Base-by-base conservation (phyloP, 2,888 invertebrate species). In the Pachymerium ferrugineum region DNA sequence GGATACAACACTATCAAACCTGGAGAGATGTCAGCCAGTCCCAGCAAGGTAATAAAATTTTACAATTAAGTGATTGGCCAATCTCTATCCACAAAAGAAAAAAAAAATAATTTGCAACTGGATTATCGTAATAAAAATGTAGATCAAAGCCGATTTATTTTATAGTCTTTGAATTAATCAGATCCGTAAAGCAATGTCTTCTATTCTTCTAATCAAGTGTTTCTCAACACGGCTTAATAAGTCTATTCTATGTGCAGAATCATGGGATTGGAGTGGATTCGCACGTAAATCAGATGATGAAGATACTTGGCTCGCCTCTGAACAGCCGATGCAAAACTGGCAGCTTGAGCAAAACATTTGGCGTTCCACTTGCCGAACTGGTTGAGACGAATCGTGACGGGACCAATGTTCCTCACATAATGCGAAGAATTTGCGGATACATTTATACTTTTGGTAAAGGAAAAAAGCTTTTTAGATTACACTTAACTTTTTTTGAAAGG, bases 341-440 rank as follows among this genome's bases (percentile, higher is more conserved):
- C 22, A 42, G 28, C 28, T 16, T 19, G 67, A 62, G 31, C 16
- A 74, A 72, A 72, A 75, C 74, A n/a, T 78, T 78, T 75, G 78
- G 78, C 3, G 74, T 76, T 3, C 76, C 78, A 10, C 73, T 78
- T 14, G 76, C 76, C 28, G 75, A 76, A 62, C 76, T 38, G 73
- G 30, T 72, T 70, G 31, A 74, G 75, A 68, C 75, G 73, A 47
- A 69, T 16, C 30, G 22, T 8, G 77, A 77, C 75, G 77, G 77
- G 22, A 78, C 78, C 47, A 82, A 82, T 8, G 82, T 84, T 47
- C 84, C 84, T 0, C 80, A 79, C 76, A 81, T 84, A 68, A 82
- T 84, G 28, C 80, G 82, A 70, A 82, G 84, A 25, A 78, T 85
- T 71, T 84, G 84, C 79, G 80, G 80, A 70, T 85, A 81, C 78